phyloP scores from a whole-genome alignment of 2,797 vertebrate species.

The Mus caroli region DNA sequence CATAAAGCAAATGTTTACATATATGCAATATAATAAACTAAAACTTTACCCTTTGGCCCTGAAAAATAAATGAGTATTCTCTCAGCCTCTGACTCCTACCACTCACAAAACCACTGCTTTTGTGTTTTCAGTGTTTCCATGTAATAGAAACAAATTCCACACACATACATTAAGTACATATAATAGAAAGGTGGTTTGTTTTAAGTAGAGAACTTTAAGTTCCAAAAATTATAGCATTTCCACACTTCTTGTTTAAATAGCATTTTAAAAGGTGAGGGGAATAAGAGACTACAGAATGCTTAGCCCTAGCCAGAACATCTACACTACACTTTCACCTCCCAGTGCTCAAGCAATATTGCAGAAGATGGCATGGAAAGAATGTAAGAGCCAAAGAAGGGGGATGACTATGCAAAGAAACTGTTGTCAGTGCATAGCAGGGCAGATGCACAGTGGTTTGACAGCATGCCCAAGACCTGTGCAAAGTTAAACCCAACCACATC shows the following conservation, averaged over 20 bases:
- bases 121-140: neutral
- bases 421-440: neutral
- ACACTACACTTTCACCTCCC: neutral
- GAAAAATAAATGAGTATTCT: constrained; percentile 27
- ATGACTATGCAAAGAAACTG: neutral
- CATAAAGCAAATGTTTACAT: constrained; percentile 17
- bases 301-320: neutral
- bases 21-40: neutral
- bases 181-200: neutral
- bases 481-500: neutral
- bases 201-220: constrained; percentile 51
- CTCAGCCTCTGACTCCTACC: constrained; percentile 1
- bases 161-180: neutral
- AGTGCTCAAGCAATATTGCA: neutral
- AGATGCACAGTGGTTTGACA: neutral
- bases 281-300: neutral
- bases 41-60: neutral
- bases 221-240: neutral
- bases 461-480: neutral
- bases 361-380: neutral
- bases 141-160: constrained; percentile 37
- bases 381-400: neutral
- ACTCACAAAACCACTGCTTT: neutral
- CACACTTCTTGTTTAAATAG: neutral
- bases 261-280: neutral